Evolutionary conservation across 2,113 vertebrate species (phyloP).

Genomic region (Ellobius talpinus): DNA sequence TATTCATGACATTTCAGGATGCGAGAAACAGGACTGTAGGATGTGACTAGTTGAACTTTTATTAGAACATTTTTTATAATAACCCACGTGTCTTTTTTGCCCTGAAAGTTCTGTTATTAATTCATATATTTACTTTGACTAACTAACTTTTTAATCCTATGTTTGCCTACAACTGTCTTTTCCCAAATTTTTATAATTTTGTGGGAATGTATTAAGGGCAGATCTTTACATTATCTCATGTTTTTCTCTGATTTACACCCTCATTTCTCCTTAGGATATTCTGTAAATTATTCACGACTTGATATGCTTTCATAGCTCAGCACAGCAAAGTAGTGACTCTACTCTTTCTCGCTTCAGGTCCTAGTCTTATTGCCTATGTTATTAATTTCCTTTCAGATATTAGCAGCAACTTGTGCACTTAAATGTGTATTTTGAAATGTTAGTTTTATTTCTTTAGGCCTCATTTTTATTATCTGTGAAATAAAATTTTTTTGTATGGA

Average conservation of each 20-base stretch:
- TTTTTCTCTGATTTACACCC: not conserved
- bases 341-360: not conserved
- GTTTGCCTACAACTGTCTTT: not conserved
- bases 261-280: not conserved
- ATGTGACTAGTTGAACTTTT: not conserved
- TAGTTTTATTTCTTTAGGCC: not conserved
- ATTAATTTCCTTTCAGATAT: not conserved
- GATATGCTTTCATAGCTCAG: not conserved
- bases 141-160: not conserved
- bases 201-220: not conserved
- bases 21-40: not conserved
- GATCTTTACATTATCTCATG: not conserved
- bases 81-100: not conserved
- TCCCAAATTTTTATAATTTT: not conserved
- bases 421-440: not conserved
- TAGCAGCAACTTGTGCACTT: not conserved
- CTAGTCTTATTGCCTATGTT: not conserved
- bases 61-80: not conserved
- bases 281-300: not conserved
- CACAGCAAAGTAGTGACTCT: not conserved
- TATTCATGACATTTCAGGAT: slow-evolving; percentile 3
- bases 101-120: not conserved
- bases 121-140: not conserved
- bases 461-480: not conserved
- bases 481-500: not conserved